phyloP scores from a whole-genome alignment of 2,113 vertebrate genomes.

The Odontophorus gujanensis region DNA sequence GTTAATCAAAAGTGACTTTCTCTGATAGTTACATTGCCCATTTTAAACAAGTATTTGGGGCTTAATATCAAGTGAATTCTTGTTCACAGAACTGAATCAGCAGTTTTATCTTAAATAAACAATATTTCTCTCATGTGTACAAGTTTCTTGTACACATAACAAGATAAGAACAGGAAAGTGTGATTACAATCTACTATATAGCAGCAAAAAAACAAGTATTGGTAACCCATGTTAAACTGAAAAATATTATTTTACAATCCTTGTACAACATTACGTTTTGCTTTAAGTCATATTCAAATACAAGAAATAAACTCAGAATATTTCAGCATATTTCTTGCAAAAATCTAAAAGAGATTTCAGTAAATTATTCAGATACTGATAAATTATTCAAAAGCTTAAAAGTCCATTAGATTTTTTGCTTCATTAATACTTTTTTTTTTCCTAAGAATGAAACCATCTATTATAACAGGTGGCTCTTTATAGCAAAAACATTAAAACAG shows the following conservation, averaged over 20 bases:
- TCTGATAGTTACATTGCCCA: background rate
- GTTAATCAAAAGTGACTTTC: background rate
- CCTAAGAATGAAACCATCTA: slow-evolving; percentile 25
- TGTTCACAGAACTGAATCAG: background rate
- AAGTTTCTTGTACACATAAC: background rate
- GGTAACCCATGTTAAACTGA: background rate
- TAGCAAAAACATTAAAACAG: slow-evolving; percentile 56
- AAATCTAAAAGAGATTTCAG: background rate
- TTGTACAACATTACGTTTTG: background rate
- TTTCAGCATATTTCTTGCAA: background rate
- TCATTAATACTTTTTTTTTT: background rate
- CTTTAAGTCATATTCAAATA: background rate
- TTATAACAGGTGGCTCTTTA: slow-evolving; percentile 70
- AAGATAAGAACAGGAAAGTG: background rate
- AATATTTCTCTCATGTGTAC: background rate
- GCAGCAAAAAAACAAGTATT: background rate
- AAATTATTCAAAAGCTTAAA: background rate
- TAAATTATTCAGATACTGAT: background rate
- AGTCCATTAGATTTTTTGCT: background rate
- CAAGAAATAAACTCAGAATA: background rate
- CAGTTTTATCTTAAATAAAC: background rate
- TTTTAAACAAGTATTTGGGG: background rate
- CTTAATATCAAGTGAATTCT: background rate
- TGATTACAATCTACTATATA: background rate
- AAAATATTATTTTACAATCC: background rate